These are phyloP conservation scores for Muscicapa comitata DNA, from an alignment of 2,797 vertebrate species.

Conservation along the genomic window DNA sequence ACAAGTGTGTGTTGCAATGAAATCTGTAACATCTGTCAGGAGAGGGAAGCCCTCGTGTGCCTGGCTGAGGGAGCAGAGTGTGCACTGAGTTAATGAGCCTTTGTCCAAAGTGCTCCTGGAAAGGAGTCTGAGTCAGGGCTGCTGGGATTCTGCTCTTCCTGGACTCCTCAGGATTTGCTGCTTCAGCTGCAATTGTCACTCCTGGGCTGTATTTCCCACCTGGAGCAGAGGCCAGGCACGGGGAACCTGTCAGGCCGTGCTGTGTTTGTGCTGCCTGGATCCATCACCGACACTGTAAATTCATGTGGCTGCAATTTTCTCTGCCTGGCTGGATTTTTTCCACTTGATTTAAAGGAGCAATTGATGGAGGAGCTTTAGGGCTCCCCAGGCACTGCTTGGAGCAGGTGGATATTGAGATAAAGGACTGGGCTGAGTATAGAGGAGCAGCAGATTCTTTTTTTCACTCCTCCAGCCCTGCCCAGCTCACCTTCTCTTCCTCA, in stretches of 20 bases:
- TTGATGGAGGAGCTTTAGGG: background rate
- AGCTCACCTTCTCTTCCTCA: background rate
- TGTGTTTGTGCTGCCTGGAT: background rate
- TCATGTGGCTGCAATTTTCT: background rate
- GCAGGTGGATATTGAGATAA: background rate
- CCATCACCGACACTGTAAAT: background rate
- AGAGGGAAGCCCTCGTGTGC: background rate
- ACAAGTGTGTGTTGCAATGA: background rate
- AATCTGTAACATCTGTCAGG: background rate
- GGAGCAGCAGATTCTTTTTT: background rate
- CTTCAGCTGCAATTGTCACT: background rate
- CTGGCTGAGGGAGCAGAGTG: background rate
- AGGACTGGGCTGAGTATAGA: too few species aligned
- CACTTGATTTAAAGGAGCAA: background rate
- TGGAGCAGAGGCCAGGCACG: background rate
- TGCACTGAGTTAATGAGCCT: background rate
- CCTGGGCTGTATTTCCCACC: background rate
- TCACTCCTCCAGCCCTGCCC: background rate
- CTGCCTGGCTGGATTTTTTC: background rate
- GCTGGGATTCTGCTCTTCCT: background rate
- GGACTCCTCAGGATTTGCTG: background rate
- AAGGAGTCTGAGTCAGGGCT: background rate
- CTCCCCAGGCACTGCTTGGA: background rate
- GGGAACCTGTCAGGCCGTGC: background rate
- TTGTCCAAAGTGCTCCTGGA: background rate